Evolutionary conservation across 2,797 vertebrate genomes (phyloP), one percentile per base, ranked within the genome.

Genomic region (Coracias cyanogaster): DNA sequence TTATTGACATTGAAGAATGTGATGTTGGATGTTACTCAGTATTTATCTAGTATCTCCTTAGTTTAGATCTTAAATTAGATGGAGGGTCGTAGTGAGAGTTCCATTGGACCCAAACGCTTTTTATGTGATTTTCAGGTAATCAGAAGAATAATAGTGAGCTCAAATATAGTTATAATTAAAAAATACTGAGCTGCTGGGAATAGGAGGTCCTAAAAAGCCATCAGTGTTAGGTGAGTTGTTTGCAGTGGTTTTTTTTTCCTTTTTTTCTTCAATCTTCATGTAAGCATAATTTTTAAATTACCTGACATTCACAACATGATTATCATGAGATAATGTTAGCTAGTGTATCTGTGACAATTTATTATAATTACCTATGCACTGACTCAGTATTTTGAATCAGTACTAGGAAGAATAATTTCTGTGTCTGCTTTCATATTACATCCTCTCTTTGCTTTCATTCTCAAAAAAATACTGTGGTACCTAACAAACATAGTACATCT

Each of bases 271-370:
- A 70, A 51, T 77, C 25, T 76, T 90, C 37, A 73, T 73, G 89
- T 84, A 62, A 94, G n/a, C 20, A 52, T 64, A 83, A 67, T 82
- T 91, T 89, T 51, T 28, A 86, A 95, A 78, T 84, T 70, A 67
- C 55, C 41, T 89, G 81, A 64, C 33, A 58, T 82, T 91, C 51
- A 71, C 51, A 64, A 73, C 2, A 6, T 77, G 60, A 86, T 82
- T 86, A 69, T 66, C 26, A 62, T 80, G 65, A 66, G 52, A 74
- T 89, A 91, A 93, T 82, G 64, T 67, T 51, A 89, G 46, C 65
- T 71, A 48, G 45, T 3, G 2, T 57, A 84, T 81, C 89, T 92
- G 81, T 41, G 48, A 43, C 18, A 91, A 83, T 83, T 77, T 83
- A 55, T 94, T 90, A 65, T 80, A 88, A 77, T 86, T 92, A 77